A percentile compares a stretch with the other conserved stretches of the same genome.
Evolutionary conservation across 2,888 invertebrate genomes (phyloP).

Genomic region (Achlya flavicornis): DNA sequence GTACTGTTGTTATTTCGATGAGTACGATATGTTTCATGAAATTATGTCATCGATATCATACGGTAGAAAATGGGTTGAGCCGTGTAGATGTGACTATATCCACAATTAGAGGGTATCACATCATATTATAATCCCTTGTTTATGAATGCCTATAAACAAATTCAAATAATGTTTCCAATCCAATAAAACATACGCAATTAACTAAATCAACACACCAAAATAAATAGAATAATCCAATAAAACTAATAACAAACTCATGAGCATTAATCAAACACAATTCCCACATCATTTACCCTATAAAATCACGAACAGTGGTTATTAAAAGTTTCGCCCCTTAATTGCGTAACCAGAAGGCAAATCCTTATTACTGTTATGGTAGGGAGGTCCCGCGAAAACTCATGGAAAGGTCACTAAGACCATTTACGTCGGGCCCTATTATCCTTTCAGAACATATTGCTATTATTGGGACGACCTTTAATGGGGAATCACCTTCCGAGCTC

Average conservation of each 20-base stretch:
- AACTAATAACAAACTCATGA: constrained; percentile 30
- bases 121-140: too few species aligned
- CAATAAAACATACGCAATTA: neutral
- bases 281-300: constrained; percentile 50
- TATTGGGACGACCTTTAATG: constrained; percentile 72
- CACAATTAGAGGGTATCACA: too few species aligned
- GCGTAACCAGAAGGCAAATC: constrained; percentile 65
- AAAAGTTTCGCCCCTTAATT: constrained; percentile 76
- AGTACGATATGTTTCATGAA: too few species aligned
- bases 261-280: constrained; percentile 32
- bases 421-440: constrained; percentile 73
- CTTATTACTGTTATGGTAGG: constrained; percentile 54
- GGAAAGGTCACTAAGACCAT: constrained; percentile 66
- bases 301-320: constrained; percentile 70
- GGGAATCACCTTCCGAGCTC: constrained; percentile 56
- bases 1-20: neutral
- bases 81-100: too few species aligned
- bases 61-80: too few species aligned
- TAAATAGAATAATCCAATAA: constrained; percentile 30
- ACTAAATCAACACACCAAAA: neutral
- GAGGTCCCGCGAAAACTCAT: constrained; percentile 33
- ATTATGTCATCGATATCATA: too few species aligned
- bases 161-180: neutral
- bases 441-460: constrained; percentile 71
- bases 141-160: too few species aligned